Evolutionary conservation across 2,113 vertebrate genomes (phyloP).

Genomic region (Cinclus cinclus): DNA sequence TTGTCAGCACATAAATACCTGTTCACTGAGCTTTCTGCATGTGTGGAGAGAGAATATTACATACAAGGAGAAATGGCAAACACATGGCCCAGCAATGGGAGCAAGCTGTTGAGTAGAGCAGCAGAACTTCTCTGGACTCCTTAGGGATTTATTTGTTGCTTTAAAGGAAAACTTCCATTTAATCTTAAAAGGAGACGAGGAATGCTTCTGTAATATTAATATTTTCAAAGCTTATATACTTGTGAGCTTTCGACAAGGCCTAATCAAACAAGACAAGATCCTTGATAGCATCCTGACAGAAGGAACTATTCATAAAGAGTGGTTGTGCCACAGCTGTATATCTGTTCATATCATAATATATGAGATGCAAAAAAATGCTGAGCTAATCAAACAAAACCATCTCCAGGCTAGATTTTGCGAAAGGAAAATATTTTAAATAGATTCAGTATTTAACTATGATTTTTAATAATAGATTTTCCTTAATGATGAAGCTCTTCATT

Average conservation of each 20-base stretch:
- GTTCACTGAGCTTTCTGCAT: neutral
- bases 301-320: neutral
- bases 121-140: neutral
- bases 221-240: neutral
- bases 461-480: neutral
- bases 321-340: slow-evolving; percentile 1
- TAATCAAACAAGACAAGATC: slow-evolving; percentile 37
- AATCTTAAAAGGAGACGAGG: neutral
- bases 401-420: neutral
- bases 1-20: neutral
- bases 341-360: neutral
- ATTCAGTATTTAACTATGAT: neutral
- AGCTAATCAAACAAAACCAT: neutral
- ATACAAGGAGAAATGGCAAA: neutral
- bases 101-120: neutral
- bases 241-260: neutral
- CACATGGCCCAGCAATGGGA: neutral
- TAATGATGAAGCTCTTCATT: neutral
- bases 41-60: neutral
- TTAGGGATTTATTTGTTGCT: neutral
- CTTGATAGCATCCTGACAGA: neutral
- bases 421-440: neutral
- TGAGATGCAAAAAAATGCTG: neutral
- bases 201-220: neutral
- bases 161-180: neutral